Evolutionary conservation across 2,888 invertebrate species (phyloP), one percentile per base, ranked within the genome.

Genomic region (Spodoptera exigua): DNA sequence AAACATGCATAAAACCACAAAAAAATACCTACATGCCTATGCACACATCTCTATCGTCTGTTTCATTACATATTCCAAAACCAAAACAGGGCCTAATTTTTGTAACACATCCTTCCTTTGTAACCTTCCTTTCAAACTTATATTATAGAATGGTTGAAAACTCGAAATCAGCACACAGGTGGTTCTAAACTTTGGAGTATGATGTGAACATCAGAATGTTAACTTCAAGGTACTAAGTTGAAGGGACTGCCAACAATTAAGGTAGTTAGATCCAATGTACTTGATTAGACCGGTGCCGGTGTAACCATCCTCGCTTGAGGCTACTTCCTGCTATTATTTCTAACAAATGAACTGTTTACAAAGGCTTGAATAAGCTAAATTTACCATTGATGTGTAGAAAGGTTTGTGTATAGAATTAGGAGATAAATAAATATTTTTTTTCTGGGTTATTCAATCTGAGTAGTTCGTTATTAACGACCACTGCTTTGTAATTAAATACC

Each of bases 251-350:
- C 21, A 66, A 69, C 78, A 90, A 88, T 89, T 83, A 84, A 75
- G 84, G 85, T 86, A 88, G 87, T 87, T 87, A 83, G 74, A 74
- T 67, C 54, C 61, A 74, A 79, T 77, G 64, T 76, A 74, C 81
- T 81, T 89, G 88, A 90, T 90, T 88, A 88, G 85, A 83, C 78
- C 83, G 84, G 85, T 84, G 86, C 83, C 82, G 83, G 81, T 27
- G 1, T 7, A 5, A 5, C 70, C 73, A 70, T 83, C 91, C 91
- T 89, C 83, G 91, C 92, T 82, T 64, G 85, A 74, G 91, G 92
- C 88, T 70, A 83, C 74, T 78, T 81, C 78, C 76, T 74, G 71
- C 83, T 86, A 88, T 88, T 87, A 87, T 89, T 88, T 82, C 81
- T 75, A 86, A 86, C 86, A 86, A 87, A 85, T 84, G 81, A 80